phyloP scores from a whole-genome alignment of 2,113 vertebrate genomes.

The Carlito syrichta region DNA sequence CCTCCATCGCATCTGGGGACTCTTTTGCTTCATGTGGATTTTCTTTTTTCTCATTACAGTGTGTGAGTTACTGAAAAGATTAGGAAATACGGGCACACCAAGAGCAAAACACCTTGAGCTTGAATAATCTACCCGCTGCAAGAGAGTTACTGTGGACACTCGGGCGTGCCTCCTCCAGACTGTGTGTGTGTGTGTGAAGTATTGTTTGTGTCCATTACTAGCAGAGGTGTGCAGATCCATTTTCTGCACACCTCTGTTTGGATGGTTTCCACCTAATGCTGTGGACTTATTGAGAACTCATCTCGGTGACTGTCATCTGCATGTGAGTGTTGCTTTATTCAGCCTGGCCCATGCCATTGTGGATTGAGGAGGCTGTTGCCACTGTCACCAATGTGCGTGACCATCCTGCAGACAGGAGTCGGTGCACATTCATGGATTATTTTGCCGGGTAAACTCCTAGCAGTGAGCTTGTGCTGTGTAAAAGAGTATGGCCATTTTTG shows the following conservation, averaged over 20 bases:
- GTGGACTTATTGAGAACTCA: not conserved
- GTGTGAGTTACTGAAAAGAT: not conserved
- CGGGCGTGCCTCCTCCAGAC: not conserved
- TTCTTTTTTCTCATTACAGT: not conserved
- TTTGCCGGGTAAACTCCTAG: not conserved
- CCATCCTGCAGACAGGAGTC: not conserved
- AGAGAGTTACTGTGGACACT: not conserved
- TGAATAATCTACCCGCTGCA: not conserved
- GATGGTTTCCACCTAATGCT: not conserved
- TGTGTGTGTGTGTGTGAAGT: not conserved
- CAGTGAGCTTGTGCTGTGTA: not conserved
- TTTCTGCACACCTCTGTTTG: not conserved
- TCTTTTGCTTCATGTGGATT: not conserved
- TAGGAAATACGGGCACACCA: not conserved
- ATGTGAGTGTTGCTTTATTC: not conserved
- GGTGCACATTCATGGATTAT: not conserved
- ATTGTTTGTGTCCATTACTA: not conserved
- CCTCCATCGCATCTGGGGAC: not conserved
- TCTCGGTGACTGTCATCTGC: not conserved
- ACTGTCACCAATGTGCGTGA: not conserved
- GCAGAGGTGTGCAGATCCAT: not conserved
- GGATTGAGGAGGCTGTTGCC: not conserved
- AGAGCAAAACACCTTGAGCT: not conserved
- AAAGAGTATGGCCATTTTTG: not conserved
- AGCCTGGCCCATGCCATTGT: not conserved